A percentile compares a stretch with the other conserved stretches of the same genome.
These are phyloP conservation scores for Pteruthius melanotis DNA, from an alignment of 2,113 vertebrate species.

Conservation along the genomic window DNA sequence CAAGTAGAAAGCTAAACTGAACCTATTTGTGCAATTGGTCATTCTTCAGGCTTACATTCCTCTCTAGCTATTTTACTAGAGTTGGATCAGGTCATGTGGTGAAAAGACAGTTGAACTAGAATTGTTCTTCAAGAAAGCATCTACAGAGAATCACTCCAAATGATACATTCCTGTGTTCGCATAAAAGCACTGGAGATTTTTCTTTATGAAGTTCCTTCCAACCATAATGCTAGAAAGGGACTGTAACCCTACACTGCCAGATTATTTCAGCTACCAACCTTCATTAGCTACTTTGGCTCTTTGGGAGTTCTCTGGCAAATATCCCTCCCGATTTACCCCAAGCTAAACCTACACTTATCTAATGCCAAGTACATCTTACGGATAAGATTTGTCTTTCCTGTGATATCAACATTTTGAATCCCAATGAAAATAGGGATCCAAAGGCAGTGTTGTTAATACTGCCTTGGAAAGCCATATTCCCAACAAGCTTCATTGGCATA, in stretches of 20 bases:
- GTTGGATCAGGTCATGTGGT: background rate
- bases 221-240: background rate
- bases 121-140: background rate
- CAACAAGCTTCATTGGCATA: background rate
- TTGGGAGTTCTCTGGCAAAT: background rate
- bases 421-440: background rate
- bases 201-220: background rate
- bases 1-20: background rate
- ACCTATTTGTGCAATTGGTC: background rate
- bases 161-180: fast-evolving
- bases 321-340: background rate
- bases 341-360: background rate
- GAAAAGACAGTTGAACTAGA: background rate
- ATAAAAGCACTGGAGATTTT: background rate
- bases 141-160: background rate
- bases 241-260: background rate
- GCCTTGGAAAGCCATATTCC: background rate
- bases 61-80: background rate
- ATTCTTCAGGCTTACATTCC: background rate
- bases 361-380: background rate
- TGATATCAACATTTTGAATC: background rate
- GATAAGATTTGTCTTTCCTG: background rate
- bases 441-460: background rate
- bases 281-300: background rate
- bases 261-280: background rate